Conservation (phyloP, 92 coral and sea anemone genomes). For the Actinernus sp. region DNA sequence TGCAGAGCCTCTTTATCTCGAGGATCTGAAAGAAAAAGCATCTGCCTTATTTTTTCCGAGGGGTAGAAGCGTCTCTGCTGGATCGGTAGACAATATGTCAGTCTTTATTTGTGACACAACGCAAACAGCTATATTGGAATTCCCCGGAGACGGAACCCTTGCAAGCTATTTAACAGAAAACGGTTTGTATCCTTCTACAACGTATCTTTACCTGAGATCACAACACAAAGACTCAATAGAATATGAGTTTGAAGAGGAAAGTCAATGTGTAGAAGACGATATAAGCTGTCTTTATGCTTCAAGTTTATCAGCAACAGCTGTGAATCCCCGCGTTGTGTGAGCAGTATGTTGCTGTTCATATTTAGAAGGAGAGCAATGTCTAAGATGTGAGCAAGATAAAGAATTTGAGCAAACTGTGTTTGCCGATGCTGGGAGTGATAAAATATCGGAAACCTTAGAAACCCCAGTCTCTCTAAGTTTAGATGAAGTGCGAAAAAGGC, state of each 20-base stretch:
- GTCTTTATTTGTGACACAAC: constrained; percentile 52
- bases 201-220: constrained; percentile 58
- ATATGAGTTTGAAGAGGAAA: constrained; percentile 31
- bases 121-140: constrained; percentile 49
- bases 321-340: no score
- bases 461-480: no score
- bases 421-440: constrained; percentile 5
- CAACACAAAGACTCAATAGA: constrained; percentile 39
- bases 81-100: constrained; percentile 45
- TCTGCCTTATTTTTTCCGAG: constrained; percentile 55
- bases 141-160: constrained; percentile 49
- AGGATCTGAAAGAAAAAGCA: constrained; percentile 41
- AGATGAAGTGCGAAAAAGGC: no score
- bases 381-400: constrained; percentile 15
- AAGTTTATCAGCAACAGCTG: no score
- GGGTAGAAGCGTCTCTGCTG: constrained; percentile 54
- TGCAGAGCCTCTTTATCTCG: constrained; percentile 38
- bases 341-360: no score
- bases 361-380: constrained; percentile 18
- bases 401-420: constrained; percentile 11
- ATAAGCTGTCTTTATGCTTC: no score
- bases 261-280: no score
- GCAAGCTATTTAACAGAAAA: constrained; percentile 35
- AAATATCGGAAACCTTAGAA: no score
- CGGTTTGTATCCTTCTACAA: constrained; percentile 61